Conservation (phyloP, 2,888 invertebrate genomes). For the Tachina lurida region DNA sequence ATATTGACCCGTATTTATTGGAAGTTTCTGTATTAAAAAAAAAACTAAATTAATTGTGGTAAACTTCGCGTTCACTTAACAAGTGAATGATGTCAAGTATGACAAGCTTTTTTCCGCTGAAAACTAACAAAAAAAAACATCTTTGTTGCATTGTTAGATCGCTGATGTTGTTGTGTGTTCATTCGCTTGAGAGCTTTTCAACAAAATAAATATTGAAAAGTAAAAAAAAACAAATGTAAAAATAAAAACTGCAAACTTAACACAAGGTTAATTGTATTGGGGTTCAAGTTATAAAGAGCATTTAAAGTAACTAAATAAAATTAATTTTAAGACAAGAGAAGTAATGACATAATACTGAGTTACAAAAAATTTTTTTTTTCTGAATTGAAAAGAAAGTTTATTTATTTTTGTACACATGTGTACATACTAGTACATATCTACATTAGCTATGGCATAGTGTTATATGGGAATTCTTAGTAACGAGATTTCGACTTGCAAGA, state of each 20-base stretch:
- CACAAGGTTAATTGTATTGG: constrained; percentile 59
- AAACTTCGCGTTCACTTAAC: constrained; percentile 55
- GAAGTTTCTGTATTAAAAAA: not conserved
- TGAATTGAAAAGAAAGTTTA: constrained; percentile 44
- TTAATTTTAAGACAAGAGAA: constrained; percentile 22
- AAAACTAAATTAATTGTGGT: constrained; percentile 37
- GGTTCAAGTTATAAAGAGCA: constrained; percentile 31
- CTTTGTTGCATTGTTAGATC: constrained; percentile 23
- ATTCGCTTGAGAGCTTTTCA: constrained; percentile 49
- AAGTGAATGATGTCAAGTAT: constrained; percentile 66
- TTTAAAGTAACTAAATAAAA: constrained; percentile 25
- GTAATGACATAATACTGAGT: constrained; percentile 26
- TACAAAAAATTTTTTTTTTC: not conserved
- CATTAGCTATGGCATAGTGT: too few relatives aligned
- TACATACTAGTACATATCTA: not conserved
- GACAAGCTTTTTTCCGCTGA: constrained; percentile 61
- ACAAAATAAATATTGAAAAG: constrained; percentile 47
- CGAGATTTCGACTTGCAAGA: too few relatives aligned
- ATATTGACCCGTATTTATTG: too few relatives aligned
- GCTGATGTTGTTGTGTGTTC: constrained; percentile 37
- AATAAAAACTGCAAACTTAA: constrained; percentile 22
- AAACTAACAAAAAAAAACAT: constrained; percentile 26
- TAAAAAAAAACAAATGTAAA: constrained; percentile 40
- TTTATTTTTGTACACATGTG: constrained; percentile 1
- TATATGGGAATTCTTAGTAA: too few relatives aligned